Evolutionary conservation across 53 echinoderm and acorn worm genomes (phyloP).

Genomic region (Paracentrotus lividus): DNA sequence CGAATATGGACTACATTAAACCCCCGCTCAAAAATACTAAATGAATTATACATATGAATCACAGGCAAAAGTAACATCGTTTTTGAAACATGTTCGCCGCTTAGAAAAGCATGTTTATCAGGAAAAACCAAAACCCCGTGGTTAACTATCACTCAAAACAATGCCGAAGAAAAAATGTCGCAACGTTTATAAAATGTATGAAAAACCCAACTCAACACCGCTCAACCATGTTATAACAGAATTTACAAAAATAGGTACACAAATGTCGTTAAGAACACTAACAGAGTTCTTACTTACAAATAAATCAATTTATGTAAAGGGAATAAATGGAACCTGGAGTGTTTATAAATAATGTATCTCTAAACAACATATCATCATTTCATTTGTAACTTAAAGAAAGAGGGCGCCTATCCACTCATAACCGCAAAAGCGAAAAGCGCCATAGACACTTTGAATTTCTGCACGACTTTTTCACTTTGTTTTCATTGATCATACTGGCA

Average conservation of each 20-base stretch:
- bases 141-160: neutral
- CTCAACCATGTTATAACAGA: neutral
- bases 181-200: neutral
- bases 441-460: too few relatives aligned
- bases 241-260: neutral
- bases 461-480: too few relatives aligned
- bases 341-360: neutral
- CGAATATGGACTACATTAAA: too few relatives aligned
- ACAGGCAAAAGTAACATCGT: neutral
- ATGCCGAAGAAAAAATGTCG: neutral
- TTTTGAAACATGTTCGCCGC: neutral
- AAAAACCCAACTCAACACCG: neutral
- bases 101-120: neutral
- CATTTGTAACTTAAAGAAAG: too few relatives aligned
- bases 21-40: neutral
- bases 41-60: neutral
- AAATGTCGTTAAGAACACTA: neutral
- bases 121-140: neutral
- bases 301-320: neutral
- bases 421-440: too few relatives aligned
- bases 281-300: neutral
- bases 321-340: neutral
- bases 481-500: too few relatives aligned
- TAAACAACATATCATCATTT: too few relatives aligned
- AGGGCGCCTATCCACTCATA: too few relatives aligned